phyloP scores from a whole-genome alignment of 2,113 vertebrate species.

The Gulo gulo region DNA sequence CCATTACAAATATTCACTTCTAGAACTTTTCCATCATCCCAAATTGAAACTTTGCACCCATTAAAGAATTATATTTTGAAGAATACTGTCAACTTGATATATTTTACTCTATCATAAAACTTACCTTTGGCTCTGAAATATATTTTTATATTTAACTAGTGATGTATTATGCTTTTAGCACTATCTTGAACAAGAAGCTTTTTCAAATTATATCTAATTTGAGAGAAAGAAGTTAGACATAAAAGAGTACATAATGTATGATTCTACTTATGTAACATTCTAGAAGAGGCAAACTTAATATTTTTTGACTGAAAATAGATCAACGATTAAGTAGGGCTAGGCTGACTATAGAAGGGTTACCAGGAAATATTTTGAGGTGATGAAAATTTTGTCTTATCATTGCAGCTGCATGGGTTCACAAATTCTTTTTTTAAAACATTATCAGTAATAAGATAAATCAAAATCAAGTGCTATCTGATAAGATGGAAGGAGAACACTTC shows the following conservation, averaged over 20 bases:
- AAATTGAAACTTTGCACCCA: not conserved
- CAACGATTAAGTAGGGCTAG: not conserved
- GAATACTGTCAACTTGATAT: not conserved
- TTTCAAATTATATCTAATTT: not conserved
- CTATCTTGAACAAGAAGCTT: not conserved
- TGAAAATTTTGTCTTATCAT: not conserved
- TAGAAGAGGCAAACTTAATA: not conserved
- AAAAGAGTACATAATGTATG: not conserved
- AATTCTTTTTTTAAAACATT: not conserved
- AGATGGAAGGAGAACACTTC: not conserved
- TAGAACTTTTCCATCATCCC: not conserved
- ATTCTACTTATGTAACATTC: not conserved
- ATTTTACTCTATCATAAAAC: not conserved
- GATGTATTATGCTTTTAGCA: not conserved
- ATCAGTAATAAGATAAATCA: not conserved
- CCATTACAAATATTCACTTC: not conserved
- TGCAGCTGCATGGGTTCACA: not conserved
- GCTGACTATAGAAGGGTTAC: not conserved
- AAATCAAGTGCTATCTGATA: not conserved
- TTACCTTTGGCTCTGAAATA: not conserved
- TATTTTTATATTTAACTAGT: not conserved
- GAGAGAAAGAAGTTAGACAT: not conserved
- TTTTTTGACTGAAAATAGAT: not conserved
- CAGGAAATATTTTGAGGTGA: not conserved
- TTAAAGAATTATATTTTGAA: conserved; percentile 12